Base-by-base conservation (phyloP, 1,140 invertebrate genomes). In the Trichonephila inaurata region DNA sequence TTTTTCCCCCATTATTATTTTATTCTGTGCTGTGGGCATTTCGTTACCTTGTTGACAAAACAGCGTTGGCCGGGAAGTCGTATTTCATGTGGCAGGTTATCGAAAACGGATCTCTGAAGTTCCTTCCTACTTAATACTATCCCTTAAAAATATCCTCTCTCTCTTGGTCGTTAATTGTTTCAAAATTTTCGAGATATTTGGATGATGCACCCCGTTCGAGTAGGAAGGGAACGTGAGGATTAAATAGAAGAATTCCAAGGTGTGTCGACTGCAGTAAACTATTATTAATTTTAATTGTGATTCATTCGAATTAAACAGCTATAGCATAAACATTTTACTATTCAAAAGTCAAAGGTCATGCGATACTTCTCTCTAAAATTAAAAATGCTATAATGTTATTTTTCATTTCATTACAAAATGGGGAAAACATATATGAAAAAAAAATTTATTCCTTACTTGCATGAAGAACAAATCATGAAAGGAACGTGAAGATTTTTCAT, bases 1-100 rank as follows among this genome's bases (percentile, higher is more conserved):
- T 51, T 51, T 51, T 51, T 51, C 10, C 3, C 3, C 3, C 33
- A 51, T 51, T 51, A 51, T 51, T 66, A 66, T 89, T 89, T 72
- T 40, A 40, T 33, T 33, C 33, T 40, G 33, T 66, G 66, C 66
- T 88, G 86, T 58, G 86, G 86, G 86, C 86, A 88, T 72, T 89
- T 60, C 66, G 88, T 89, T 89, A 77, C 88, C 88, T 89, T 72
- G 64, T 88, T 62, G 60, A 40, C 33, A 88, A 40, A 58, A 69
- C 44, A 62, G 88, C 88, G 88, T 89, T 89, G 88, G 88, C 88
- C 18, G 64, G 72, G 8, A 87, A 77, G 64, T 72, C 66, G 66
- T 89, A 69, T 89, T 51, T 89, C 88, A 89, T 89, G 18, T 24
- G 69, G 16, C 72, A 77, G 72, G 72, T 77, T 77, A 77, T 77